phyloP scores from a whole-genome alignment of 2,888 invertebrate species.

The Linyphia triangularis region DNA sequence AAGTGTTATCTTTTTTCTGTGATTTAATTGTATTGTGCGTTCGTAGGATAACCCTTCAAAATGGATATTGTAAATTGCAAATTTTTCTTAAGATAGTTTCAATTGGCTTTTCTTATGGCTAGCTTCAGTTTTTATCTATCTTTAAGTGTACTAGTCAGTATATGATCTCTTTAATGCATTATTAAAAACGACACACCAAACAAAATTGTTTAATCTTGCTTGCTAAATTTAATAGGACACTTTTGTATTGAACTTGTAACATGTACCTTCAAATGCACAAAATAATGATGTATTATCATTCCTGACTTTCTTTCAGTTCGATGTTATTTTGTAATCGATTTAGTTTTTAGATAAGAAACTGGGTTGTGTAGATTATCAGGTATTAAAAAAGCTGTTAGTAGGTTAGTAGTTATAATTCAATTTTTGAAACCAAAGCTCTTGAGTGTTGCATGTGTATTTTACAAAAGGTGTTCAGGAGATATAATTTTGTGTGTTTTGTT shows the following conservation, averaged over 20 bases:
- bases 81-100: background rate
- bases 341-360: constrained; percentile 64
- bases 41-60: background rate
- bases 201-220: no score
- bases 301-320: constrained; percentile 39
- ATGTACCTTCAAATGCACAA: constrained; percentile 8
- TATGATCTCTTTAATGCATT: constrained; percentile 46
- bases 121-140: constrained; percentile 21
- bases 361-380: constrained; percentile 69
- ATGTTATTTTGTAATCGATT: constrained; percentile 32
- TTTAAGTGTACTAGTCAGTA: constrained; percentile 51
- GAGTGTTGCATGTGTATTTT: constrained; percentile 65
- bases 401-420: constrained; percentile 66
- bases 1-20: constrained; percentile 31
- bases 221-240: background rate
- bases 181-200: no score
- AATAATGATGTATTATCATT: constrained; percentile 56
- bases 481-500: constrained; percentile 62
- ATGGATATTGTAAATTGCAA: background rate
- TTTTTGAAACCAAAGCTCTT: constrained; percentile 71
- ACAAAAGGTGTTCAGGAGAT: constrained; percentile 51
- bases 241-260: background rate
- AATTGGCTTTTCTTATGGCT: constrained; percentile 1
- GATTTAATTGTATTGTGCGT: constrained; percentile 43
- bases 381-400: constrained; percentile 61